Evolutionary conservation across 1,140 invertebrate genomes (phyloP).

Genomic region (Drosophila lacteicornis): DNA sequence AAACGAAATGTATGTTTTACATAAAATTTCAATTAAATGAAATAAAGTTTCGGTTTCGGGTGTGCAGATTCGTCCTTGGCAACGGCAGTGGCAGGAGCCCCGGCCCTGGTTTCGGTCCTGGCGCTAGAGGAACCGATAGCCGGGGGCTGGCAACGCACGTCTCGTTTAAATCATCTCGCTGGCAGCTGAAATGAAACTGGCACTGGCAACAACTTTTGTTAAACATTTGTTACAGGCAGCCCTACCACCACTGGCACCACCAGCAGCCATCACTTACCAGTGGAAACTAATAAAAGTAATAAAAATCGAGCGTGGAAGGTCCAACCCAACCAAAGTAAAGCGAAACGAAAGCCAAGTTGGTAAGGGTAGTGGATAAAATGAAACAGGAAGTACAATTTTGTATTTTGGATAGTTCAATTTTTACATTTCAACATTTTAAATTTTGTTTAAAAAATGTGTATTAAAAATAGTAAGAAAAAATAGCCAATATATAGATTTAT

Average conservation of each 20-base stretch:
- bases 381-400: background rate
- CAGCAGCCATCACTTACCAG: constrained; percentile 60
- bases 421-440: too few species aligned
- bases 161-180: constrained; percentile 75
- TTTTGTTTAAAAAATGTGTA: too few species aligned
- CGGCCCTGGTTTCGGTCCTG: background rate
- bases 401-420: too few species aligned
- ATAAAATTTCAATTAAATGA: constrained; percentile 83
- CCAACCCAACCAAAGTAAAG: constrained; percentile 44
- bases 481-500: too few species aligned
- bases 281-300: constrained; percentile 68
- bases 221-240: constrained; percentile 66
- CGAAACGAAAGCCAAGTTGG: constrained; percentile 15
- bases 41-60: constrained; percentile 68
- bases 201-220: constrained; percentile 72
- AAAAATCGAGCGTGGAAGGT: constrained; percentile 44
- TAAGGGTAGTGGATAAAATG: background rate
- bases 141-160: constrained; percentile 58
- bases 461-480: too few species aligned
- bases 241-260: constrained; percentile 27
- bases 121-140: constrained; percentile 26
- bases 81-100: constrained; percentile 4
- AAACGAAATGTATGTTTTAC: constrained; percentile 78
- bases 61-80: constrained; percentile 56
- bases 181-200: constrained; percentile 76